These are phyloP conservation scores for Henricia sp. DNA, from an alignment of 53 echinoderm and acorn worm genomes.

Conservation along the genomic window DNA sequence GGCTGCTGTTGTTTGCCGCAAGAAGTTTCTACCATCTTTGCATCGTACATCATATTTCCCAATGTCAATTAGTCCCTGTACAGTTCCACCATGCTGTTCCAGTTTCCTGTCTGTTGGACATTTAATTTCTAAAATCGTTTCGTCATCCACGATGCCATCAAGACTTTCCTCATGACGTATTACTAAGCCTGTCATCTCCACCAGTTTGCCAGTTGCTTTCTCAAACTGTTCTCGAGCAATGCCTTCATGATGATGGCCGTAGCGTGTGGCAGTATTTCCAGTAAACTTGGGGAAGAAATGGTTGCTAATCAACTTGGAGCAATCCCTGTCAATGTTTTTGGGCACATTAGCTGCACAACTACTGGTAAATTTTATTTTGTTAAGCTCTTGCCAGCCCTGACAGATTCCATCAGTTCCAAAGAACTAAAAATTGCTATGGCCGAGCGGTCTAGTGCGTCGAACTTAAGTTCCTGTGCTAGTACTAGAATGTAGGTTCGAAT, in stretches of 20 bases:
- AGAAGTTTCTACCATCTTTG: constrained; percentile 32
- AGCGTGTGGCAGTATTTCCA: constrained; percentile 16
- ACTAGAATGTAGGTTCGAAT: too few relatives aligned
- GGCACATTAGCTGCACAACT: too few relatives aligned
- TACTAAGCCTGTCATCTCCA: constrained; percentile 48
- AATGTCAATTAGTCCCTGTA: constrained; percentile 32
- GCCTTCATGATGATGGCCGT: constrained; percentile 39
- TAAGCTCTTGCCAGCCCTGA: constrained; percentile 4
- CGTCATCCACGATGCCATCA: constrained; percentile 57
- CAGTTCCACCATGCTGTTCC: constrained; percentile 11
- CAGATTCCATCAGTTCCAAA: too few relatives aligned
- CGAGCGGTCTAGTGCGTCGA: too few relatives aligned
- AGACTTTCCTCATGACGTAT: constrained; percentile 57
- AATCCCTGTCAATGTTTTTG: too few relatives aligned
- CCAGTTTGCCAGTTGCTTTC: neutral
- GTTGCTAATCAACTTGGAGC: too few relatives aligned
- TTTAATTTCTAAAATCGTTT: constrained; percentile 67
- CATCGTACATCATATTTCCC: constrained; percentile 55
- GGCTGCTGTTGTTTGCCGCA: constrained; percentile 27
- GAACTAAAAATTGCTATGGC: too few relatives aligned
- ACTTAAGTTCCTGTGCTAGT: too few relatives aligned
- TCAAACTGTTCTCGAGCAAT: constrained; percentile 28
- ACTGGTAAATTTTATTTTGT: neutral
- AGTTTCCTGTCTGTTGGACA: constrained; percentile 57
- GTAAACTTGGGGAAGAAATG: neutral